Conservation (phyloP, 2,888 invertebrate genomes). For the Oscheius myriophilus region DNA sequence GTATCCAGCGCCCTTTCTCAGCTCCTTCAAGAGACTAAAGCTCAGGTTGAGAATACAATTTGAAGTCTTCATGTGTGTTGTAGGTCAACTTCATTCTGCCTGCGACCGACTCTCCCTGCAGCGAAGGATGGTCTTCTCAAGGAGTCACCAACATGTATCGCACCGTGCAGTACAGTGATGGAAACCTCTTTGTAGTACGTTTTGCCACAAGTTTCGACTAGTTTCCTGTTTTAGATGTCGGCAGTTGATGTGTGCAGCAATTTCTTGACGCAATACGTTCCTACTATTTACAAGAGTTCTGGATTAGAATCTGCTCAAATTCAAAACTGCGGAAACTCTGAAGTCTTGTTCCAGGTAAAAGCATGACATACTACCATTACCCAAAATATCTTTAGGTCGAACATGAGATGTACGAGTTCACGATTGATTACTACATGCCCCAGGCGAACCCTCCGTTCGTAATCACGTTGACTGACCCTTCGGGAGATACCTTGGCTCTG, state of each 20-base stretch:
- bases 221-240: constrained; percentile 38
- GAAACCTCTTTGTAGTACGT: constrained; percentile 54
- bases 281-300: constrained; percentile 50
- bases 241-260: constrained; percentile 43
- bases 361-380: not conserved
- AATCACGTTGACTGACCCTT: constrained; percentile 41
- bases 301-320: constrained; percentile 37
- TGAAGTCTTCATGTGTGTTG: not conserved
- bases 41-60: constrained; percentile 15
- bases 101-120: constrained; percentile 58
- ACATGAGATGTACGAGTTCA: constrained; percentile 55
- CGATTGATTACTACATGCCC: constrained; percentile 54
- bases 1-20: constrained; percentile 9
- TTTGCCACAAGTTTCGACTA: not conserved
- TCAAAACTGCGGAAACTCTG: constrained; percentile 42
- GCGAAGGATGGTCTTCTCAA: constrained; percentile 53
- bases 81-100: constrained; percentile 49
- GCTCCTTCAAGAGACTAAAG: constrained; percentile 23
- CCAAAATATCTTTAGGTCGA: constrained; percentile 41
- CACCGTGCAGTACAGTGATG: constrained; percentile 51
- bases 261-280: constrained; percentile 51
- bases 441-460: constrained; percentile 22
- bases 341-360: constrained; percentile 48
- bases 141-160: constrained; percentile 39
- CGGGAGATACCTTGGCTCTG: constrained; percentile 32